Evolutionary conservation across 2,797 vertebrate species (phyloP), one percentile per base, ranked within the genome.

Genomic region (Diceros bicornis): DNA sequence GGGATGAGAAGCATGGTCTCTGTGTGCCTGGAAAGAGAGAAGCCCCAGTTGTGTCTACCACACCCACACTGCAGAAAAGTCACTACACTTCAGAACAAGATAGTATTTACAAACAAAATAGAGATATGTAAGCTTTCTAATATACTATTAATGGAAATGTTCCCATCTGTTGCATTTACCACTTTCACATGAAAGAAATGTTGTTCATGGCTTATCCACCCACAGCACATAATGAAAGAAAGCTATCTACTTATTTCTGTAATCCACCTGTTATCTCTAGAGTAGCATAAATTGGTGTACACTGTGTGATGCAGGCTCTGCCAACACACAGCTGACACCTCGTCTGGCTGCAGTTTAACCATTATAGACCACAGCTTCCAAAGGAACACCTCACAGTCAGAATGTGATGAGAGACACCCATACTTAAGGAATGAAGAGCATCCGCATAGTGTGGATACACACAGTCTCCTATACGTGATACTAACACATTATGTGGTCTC

Each of bases 101-200:
- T 83, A 71, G 27, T 86, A 92, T 90, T 97, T 94, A 94, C 88
- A 94, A 96, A 95, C 62, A 97, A 88, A 92, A 84, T 13, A 44
- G 25, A 95, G 59, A 83, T 75, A 96, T 50, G 44, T 55, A 92
- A 84, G 34, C n/a, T 75, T 83, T 94, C 81, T 90, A 89, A 96
- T 83, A 71, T 41, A 52, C 59, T 82, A 57, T 89, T 95, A 82
- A 91, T 32, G 72, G 88, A 86, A 78, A 89, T 55, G 79, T 96
- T 83, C 17, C 82, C 52, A 91, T 97, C 92, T 97, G 72, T 94
- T 97, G 64, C 75, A 59, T 93, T 97, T 97, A 72, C 77, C 74
- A 94, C 88, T 94, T 97, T 96, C 66, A 96, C 74, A 88, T 82
- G 55, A 89, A 95, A 47, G 34, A 91, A 96, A 96, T 94, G 27